Percentiles rank a stretch among this genome's conserved stretches.
These are phyloP conservation scores for Tangara arthus DNA, from an alignment of 2,797 vertebrate genomes.

Conservation along the genomic window DNA sequence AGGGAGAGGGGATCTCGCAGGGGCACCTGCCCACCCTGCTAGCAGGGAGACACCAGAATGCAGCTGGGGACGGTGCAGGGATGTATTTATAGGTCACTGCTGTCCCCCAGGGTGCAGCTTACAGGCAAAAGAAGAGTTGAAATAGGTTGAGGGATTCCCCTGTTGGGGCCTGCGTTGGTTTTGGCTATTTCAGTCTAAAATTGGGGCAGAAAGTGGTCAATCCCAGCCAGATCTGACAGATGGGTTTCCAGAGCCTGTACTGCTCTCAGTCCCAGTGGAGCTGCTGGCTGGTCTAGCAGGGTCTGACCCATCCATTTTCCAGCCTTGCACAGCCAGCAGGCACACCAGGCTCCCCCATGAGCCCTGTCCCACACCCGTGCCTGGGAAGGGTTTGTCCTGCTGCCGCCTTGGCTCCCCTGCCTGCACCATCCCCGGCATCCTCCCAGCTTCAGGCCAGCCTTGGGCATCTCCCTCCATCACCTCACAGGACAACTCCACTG, in stretches of 20 bases:
- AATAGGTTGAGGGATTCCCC: background rate
- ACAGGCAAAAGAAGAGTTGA: background rate
- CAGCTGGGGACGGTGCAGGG: rapidly evolving
- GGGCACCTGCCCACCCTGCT: background rate
- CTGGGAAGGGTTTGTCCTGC: background rate
- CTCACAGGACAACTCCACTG: background rate
- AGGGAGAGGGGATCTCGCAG: background rate
- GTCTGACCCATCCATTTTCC: rapidly evolving
- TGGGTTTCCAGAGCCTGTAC: background rate
- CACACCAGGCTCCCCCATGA: background rate
- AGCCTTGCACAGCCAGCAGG: background rate
- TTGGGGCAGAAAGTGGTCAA: background rate
- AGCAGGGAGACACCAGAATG: rapidly evolving
- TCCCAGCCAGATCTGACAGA: background rate
- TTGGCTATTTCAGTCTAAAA: background rate
- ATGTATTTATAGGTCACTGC: background rate
- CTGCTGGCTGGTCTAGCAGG: background rate
- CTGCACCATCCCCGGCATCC: rapidly evolving
- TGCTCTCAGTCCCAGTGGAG: background rate
- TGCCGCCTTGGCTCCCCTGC: background rate
- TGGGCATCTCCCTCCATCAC: background rate
- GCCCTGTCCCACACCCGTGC: background rate
- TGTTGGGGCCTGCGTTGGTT: background rate
- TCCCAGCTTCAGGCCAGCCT: background rate
- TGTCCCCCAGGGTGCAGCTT: background rate